These are phyloP conservation scores for Iphiclides podalirius DNA, from an alignment of 2,888 invertebrate species.

Conservation along the genomic window DNA sequence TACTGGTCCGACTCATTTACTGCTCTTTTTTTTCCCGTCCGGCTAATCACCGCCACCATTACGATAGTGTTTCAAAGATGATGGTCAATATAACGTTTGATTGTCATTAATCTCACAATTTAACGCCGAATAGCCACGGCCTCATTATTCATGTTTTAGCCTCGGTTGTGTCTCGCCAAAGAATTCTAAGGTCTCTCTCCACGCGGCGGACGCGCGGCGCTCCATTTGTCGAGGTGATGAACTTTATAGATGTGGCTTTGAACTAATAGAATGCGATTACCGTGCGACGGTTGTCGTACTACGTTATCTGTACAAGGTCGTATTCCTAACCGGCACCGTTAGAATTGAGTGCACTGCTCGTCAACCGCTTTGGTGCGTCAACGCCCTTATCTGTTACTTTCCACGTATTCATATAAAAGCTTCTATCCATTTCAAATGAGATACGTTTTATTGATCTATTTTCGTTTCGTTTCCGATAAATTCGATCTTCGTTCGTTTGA, in stretches of 20 bases:
- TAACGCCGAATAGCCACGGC: slow-evolving; percentile 20
- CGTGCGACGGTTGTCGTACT: slow-evolving; percentile 59
- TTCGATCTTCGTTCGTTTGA: background rate
- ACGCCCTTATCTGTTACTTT: slow-evolving; percentile 7
- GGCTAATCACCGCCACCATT: slow-evolving; percentile 7
- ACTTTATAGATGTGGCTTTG: slow-evolving; percentile 74
- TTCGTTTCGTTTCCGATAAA: slow-evolving; percentile 36
- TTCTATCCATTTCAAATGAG: no score
- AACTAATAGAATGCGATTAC: slow-evolving; percentile 71
- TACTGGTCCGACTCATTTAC: slow-evolving; percentile 3
- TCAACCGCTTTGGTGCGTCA: slow-evolving; percentile 1
- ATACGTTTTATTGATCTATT: no score
- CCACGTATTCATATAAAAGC: no score
- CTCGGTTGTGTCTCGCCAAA: slow-evolving; percentile 38
- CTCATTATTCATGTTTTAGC: slow-evolving; percentile 18
- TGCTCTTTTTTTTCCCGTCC: slow-evolving; percentile 5
- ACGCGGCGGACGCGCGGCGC: slow-evolving; percentile 50
- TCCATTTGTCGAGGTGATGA: slow-evolving; percentile 60
- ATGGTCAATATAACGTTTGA: slow-evolving; percentile 17
- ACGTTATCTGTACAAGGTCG: slow-evolving; percentile 52
- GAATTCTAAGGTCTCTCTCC: slow-evolving; percentile 34
- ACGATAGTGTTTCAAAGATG: slow-evolving; percentile 1
- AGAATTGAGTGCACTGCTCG: background rate
- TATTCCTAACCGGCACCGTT: slow-evolving; percentile 41
- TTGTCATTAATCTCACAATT: slow-evolving; percentile 21